phyloP scores from a whole-genome alignment of 2,888 invertebrate genomes.

The Leptarthrus brevirostris region DNA sequence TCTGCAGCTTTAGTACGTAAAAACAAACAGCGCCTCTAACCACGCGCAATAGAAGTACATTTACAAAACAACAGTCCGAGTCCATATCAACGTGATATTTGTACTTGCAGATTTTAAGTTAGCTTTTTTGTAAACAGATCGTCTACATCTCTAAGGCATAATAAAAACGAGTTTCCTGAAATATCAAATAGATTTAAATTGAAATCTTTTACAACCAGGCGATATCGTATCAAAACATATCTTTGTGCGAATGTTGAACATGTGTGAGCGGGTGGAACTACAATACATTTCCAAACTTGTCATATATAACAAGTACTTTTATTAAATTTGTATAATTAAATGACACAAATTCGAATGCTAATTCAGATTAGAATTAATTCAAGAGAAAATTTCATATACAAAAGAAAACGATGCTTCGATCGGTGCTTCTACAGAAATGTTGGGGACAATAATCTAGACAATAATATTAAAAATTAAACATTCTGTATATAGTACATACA shows the following conservation, averaged over 20 bases:
- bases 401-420: constrained; percentile 19
- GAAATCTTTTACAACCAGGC: constrained; percentile 63
- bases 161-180: constrained; percentile 16
- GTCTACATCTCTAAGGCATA: not conserved
- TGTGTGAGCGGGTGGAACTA: constrained; percentile 47
- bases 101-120: not conserved
- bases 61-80: not conserved
- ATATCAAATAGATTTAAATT: constrained; percentile 43
- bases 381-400: constrained; percentile 14
- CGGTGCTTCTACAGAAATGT: constrained; percentile 45
- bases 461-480: constrained; percentile 35
- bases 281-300: constrained; percentile 35
- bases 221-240: constrained; percentile 68
- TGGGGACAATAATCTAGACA: constrained; percentile 47
- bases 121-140: not conserved
- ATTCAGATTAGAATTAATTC: constrained; percentile 13
- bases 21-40: not conserved
- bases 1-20: not conserved
- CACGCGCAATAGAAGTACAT: not conserved
- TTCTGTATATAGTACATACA: constrained; percentile 25
- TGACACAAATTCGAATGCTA: constrained; percentile 24
- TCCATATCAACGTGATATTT: not conserved
- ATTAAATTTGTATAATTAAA: constrained; percentile 29
- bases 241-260: constrained; percentile 61
- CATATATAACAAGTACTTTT: constrained; percentile 37